These are phyloP conservation scores for Drosophila lacteicornis DNA, from an alignment of 1,140 invertebrate genomes.

Conservation along the genomic window DNA sequence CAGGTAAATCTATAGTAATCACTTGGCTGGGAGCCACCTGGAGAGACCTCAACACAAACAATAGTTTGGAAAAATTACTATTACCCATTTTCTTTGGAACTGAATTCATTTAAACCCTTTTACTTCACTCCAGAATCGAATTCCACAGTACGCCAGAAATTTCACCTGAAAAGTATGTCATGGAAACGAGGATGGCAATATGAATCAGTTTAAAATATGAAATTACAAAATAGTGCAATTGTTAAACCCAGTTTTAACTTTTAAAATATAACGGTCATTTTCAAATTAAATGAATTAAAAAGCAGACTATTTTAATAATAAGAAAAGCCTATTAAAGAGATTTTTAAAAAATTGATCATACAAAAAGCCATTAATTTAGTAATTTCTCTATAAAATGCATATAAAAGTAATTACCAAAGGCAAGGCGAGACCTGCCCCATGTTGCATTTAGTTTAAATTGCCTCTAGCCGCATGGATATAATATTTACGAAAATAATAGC, in stretches of 20 bases:
- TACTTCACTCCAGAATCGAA: too few relatives aligned
- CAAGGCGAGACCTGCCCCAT: neutral
- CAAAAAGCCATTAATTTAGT: too few relatives aligned
- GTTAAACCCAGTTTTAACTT: too few relatives aligned
- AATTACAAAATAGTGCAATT: neutral
- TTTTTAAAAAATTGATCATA: too few relatives aligned
- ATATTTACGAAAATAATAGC: constrained; percentile 3
- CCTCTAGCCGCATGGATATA: neutral
- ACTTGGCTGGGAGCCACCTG: neutral
- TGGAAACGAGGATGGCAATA: neutral
- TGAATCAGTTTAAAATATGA: neutral
- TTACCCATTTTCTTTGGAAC: neutral
- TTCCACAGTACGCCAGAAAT: too few relatives aligned
- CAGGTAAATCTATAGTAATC: neutral
- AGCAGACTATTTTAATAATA: too few relatives aligned
- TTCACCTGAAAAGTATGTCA: neutral
- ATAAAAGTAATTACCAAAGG: neutral
- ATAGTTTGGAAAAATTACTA: neutral
- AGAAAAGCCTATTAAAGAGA: too few relatives aligned
- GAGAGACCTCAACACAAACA: neutral
- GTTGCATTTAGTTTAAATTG: neutral
- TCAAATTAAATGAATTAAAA: too few relatives aligned
- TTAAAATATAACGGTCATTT: too few relatives aligned
- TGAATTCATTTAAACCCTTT: too few relatives aligned
- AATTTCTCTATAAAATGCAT: neutral